Percentiles rank a stretch among this genome's conserved stretches.
phyloP scores from a whole-genome alignment of 2,888 invertebrate genomes.

The Mimumesa dahlbomi region DNA sequence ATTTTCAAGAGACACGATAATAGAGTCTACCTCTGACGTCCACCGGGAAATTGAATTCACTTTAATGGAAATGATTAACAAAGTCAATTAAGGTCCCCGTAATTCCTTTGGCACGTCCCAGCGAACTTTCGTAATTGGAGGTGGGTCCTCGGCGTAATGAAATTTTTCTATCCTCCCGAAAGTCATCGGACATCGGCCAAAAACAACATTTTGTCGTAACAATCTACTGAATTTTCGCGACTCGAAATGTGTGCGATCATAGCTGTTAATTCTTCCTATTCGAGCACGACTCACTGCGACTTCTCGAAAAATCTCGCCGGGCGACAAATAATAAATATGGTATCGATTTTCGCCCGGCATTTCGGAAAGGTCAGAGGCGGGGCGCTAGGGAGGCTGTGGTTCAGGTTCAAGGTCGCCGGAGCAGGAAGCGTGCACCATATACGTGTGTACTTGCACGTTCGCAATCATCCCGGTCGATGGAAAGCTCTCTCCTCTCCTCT shows the following conservation, averaged over 20 bases:
- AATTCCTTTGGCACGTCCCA: no score
- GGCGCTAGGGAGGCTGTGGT: slow-evolving; percentile 41
- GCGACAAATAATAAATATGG: slow-evolving; percentile 32
- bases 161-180: no score
- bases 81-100: slow-evolving; percentile 9
- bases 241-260: no score
- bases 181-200: no score
- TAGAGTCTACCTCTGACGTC: slow-evolving; percentile 7
- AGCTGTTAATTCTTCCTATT: no score
- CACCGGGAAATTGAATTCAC: slow-evolving; percentile 17
- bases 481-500: neutral
- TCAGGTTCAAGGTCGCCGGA: slow-evolving; percentile 66
- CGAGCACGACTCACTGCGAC: no score
- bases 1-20: slow-evolving; percentile 23
- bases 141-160: no score
- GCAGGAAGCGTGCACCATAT: slow-evolving; percentile 48
- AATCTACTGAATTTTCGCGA: no score
- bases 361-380: slow-evolving; percentile 44
- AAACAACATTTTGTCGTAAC: no score
- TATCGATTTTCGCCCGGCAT: slow-evolving; percentile 53
- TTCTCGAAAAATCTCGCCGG: neutral
- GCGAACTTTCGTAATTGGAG: no score
- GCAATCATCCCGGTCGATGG: slow-evolving; percentile 47
- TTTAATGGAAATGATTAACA: neutral
- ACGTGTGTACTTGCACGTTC: slow-evolving; percentile 16